Base-by-base conservation (phyloP, 2,888 invertebrate species). In the Stenchaetothrips biformis region DNA sequence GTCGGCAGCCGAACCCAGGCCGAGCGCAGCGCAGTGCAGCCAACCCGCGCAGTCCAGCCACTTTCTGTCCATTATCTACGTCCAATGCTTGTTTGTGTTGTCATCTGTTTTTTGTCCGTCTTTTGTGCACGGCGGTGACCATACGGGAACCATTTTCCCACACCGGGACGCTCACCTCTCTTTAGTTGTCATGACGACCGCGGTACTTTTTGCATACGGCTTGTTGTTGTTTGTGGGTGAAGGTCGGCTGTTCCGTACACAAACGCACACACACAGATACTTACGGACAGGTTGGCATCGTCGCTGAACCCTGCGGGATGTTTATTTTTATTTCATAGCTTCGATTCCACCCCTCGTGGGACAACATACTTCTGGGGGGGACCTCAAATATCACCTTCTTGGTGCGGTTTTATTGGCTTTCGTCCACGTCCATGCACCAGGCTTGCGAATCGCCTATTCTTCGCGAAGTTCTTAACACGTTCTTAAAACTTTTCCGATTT, bases 31-130 rank as follows among this genome's bases (percentile, higher is more conserved):
- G 59, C 59, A 59, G 53, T 53, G 62, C 62, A 6, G n/a, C 18
- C n/a, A 7, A n/a, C 62, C 11, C 25, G 9, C 67, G 67, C 21
- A 25, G 25, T 74, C 67, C 67, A 11, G 67, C 67, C 67, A 74
- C 67, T 74, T 74, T 74, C 67, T 74, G 67, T 74, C 67, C 67
- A 74, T 74, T 74, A 74, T 74, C 25, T 74, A 74, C 67, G 67
- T 74, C 67, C 67, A 74, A 74, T 74, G 67, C 67, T 74, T 74
- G 67, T 74, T 74, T 74, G 67, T 25, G 67, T 74, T 74, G 67
- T 74, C 67, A 74, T 74, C 67, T 74, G 67, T 74, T 74, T 74
- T 67, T 74, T 74, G 37, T 37, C 37, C 37, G 37, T 37, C 37
- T 37, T 37, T 37, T 25, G 67, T 25, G 21, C 67, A 25, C 67